phyloP scores from a whole-genome alignment of 2,888 invertebrate species.

The Dolomedes plantarius region DNA sequence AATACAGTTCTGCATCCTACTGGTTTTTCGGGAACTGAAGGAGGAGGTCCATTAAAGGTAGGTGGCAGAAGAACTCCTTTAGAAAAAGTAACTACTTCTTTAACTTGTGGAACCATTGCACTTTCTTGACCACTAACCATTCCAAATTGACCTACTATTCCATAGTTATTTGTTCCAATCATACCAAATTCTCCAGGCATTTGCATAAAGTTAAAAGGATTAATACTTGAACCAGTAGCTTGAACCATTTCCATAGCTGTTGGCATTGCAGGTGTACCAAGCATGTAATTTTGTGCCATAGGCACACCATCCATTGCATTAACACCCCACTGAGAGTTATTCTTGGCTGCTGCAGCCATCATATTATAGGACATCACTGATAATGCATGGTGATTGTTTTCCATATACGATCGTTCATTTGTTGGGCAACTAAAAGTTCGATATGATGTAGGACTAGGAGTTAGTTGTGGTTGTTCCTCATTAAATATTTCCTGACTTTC shows the following conservation, averaged over 20 bases:
- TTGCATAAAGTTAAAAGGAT: constrained; percentile 73
- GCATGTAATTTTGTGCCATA: neutral
- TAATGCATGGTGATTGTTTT: constrained; percentile 3
- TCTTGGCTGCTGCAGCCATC: neutral
- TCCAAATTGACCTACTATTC: constrained; percentile 77
- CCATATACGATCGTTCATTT: constrained; percentile 4
- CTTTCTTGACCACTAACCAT: neutral
- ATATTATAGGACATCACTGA: constrained; percentile 27
- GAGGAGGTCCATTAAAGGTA: constrained; percentile 87
- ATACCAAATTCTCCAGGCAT: constrained; percentile 66
- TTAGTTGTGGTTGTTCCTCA: neutral
- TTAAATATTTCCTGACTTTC: neutral
- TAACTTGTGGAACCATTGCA: constrained; percentile 73
- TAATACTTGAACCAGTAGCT: constrained; percentile 6
- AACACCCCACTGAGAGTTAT: constrained; percentile 35
- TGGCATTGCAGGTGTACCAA: neutral
- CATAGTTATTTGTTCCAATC: constrained; percentile 77
- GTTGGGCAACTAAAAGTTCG: neutral
- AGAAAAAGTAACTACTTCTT: constrained; percentile 86
- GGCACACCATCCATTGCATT: constrained; percentile 21
- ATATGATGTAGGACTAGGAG: neutral
- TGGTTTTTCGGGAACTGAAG: constrained; percentile 89
- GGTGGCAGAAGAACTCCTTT: constrained; percentile 91
- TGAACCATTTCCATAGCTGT: constrained; percentile 31
- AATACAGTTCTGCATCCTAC: constrained; percentile 95